Percentiles rank a stretch among this genome's conserved stretches.
Conservation (phyloP, 2,888 invertebrate genomes). For the Trissolcus japonicus region DNA sequence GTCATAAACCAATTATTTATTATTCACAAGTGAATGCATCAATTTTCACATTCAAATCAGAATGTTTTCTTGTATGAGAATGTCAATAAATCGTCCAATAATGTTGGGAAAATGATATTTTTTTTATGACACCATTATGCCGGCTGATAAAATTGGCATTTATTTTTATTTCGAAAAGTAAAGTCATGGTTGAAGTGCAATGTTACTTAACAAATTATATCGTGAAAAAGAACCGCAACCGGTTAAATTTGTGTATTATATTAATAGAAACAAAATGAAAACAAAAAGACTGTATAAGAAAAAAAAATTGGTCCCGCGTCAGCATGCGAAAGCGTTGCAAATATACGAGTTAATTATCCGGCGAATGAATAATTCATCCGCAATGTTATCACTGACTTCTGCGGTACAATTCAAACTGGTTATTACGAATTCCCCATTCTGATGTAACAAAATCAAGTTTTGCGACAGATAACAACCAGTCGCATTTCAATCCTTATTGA, state of each 20-base stretch:
- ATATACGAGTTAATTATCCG: slow-evolving; percentile 27
- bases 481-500: slow-evolving; percentile 12
- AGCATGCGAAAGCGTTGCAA: slow-evolving; percentile 21
- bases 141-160: too few relatives aligned
- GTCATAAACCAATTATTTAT: too few relatives aligned
- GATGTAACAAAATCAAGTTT: slow-evolving; percentile 43
- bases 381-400: slow-evolving; percentile 45
- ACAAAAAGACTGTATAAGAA: slow-evolving; percentile 16
- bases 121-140: too few relatives aligned
- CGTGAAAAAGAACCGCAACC: neutral
- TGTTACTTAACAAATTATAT: slow-evolving; percentile 21
- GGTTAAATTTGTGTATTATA: slow-evolving; percentile 6
- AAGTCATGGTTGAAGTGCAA: slow-evolving; percentile 58
- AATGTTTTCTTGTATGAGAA: too few relatives aligned
- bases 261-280: slow-evolving; percentile 16
- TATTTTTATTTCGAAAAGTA: neutral
- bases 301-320: slow-evolving; percentile 8
- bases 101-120: too few relatives aligned
- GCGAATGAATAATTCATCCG: slow-evolving; percentile 32
- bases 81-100: too few relatives aligned
- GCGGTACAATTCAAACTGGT: slow-evolving; percentile 43
- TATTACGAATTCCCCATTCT: slow-evolving; percentile 45
- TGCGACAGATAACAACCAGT: slow-evolving; percentile 32
- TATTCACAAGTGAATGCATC: too few relatives aligned
- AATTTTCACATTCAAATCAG: too few relatives aligned